These are phyloP conservation scores for Panzeria rudis DNA, from an alignment of 2,888 invertebrate genomes.

Conservation along the genomic window DNA sequence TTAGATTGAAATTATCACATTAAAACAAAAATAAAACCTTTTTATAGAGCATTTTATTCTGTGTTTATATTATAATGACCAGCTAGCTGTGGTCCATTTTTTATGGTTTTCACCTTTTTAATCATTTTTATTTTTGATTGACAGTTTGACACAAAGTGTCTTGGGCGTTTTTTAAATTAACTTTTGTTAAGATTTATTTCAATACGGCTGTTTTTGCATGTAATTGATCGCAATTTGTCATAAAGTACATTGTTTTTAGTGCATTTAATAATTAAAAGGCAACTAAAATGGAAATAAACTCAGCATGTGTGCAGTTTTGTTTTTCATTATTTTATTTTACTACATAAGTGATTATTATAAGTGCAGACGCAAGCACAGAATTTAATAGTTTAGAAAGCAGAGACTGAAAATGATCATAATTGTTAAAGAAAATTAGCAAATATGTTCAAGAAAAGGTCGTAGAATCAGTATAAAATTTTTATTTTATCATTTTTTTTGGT, in stretches of 20 bases:
- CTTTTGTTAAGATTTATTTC: constrained; percentile 51
- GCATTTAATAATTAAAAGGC: neutral
- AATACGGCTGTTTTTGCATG: constrained; percentile 46
- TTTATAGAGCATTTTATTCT: neutral
- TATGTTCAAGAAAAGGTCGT: too few species aligned
- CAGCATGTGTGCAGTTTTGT: neutral
- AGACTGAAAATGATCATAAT: too few species aligned
- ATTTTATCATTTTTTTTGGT: too few species aligned
- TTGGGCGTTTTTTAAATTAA: constrained; percentile 50
- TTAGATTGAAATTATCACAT: neutral
- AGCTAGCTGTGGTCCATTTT: neutral
- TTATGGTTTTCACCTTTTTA: neutral
- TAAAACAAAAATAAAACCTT: neutral
- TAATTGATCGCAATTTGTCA: constrained; percentile 58
- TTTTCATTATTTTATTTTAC: neutral
- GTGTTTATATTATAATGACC: neutral
- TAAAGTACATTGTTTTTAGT: constrained; percentile 33
- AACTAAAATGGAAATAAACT: constrained; percentile 40
- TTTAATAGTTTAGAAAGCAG: too few species aligned
- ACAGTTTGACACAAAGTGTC: constrained; percentile 52
- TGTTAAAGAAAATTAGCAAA: too few species aligned
- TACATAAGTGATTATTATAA: neutral
- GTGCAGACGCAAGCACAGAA: neutral
- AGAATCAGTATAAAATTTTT: too few species aligned
- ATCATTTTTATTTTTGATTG: constrained; percentile 44